Evolutionary conservation across 2,888 invertebrate genomes (phyloP).

Genomic region (Amblyteles armatorius): DNA sequence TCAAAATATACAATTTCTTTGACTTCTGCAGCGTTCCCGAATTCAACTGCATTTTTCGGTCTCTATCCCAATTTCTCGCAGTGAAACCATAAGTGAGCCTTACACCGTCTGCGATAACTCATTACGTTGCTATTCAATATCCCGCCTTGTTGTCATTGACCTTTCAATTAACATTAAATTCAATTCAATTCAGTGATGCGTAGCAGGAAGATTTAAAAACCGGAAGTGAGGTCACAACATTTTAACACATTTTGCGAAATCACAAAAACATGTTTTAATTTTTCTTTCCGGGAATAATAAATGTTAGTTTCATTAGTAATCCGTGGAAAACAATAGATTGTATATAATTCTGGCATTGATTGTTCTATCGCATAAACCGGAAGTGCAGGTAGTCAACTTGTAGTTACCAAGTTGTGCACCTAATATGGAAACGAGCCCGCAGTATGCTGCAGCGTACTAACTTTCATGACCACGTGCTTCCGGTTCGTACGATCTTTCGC

Average conservation of each 20-base stretch:
- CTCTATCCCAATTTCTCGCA: background rate
- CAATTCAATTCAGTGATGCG: background rate
- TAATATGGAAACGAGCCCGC: background rate
- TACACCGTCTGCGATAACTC: background rate
- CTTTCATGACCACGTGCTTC: background rate
- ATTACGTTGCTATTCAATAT: background rate
- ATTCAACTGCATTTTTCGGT: background rate
- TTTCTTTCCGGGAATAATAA: background rate
- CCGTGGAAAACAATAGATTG: background rate
- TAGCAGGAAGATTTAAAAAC: background rate
- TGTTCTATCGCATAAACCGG: background rate
- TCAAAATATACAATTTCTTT: slow-evolving; percentile 20
- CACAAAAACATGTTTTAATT: background rate
- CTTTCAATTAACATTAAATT: background rate
- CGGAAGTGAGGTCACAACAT: background rate
- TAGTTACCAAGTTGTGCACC: background rate
- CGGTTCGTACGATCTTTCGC: background rate
- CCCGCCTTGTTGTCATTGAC: too few species aligned
- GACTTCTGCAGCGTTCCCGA: background rate
- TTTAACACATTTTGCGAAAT: background rate
- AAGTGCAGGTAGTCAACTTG: background rate
- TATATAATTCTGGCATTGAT: background rate
- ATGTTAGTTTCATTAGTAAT: background rate
- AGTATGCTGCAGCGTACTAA: background rate
- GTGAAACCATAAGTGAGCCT: background rate